A percentile compares a stretch with the other conserved stretches of the same genome.
phyloP scores from a whole-genome alignment of 2,888 invertebrate genomes.

The Rotaria magnacalcarata region DNA sequence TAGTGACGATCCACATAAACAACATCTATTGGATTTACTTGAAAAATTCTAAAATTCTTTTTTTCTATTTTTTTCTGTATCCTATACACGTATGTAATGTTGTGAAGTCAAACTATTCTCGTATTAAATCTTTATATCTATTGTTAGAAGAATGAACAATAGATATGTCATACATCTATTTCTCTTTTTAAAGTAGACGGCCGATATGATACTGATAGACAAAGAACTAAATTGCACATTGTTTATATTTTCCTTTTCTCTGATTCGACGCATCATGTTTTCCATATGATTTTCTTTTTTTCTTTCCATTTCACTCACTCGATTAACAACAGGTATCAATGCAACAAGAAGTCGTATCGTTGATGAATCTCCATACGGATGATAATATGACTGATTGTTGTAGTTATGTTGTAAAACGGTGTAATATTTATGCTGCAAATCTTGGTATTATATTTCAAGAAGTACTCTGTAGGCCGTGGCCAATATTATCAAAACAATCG shows the following conservation, averaged over 20 bases:
- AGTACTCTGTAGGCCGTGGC: background rate
- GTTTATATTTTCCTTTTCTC: background rate
- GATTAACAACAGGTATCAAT: background rate
- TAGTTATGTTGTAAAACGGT: background rate
- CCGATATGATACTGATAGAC: background rate
- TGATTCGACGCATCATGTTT: background rate
- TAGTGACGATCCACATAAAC: background rate
- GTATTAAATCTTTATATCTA: background rate
- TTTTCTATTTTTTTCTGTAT: background rate
- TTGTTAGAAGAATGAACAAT: background rate
- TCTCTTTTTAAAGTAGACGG: background rate
- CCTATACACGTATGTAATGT: background rate
- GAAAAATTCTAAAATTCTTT: background rate
- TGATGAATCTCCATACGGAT: background rate
- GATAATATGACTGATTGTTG: background rate
- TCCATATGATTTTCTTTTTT: background rate
- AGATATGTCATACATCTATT: background rate
- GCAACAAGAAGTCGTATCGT: background rate
- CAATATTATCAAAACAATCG: background rate
- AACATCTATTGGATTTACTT: slow-evolving; percentile 7
- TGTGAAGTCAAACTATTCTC: background rate
- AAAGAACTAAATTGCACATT: background rate
- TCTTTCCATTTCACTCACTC: background rate
- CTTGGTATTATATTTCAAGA: background rate
- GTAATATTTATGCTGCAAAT: background rate